phyloP scores from a whole-genome alignment of 23 tunicate species.

The Styela plicata region DNA sequence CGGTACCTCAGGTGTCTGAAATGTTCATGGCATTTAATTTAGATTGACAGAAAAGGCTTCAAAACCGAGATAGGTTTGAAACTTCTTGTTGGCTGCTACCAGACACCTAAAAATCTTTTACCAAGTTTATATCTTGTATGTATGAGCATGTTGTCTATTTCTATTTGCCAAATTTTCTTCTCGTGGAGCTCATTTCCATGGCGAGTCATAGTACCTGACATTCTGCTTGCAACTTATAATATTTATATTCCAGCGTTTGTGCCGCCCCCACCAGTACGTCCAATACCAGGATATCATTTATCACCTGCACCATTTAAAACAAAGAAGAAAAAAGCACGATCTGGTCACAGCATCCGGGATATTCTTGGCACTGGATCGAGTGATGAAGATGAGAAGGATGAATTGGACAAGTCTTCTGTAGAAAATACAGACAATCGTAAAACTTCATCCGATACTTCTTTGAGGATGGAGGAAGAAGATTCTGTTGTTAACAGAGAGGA shows the following conservation, averaged over 20 bases:
- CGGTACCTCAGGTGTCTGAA: too few species aligned
- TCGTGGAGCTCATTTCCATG: too few species aligned
- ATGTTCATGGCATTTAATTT: too few species aligned
- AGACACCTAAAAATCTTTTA: too few species aligned
- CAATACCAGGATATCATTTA: constrained; percentile 19
- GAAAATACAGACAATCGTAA: background rate
- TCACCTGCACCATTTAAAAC: constrained; percentile 17
- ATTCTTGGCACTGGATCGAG: constrained; percentile 66
- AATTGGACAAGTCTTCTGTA: background rate
- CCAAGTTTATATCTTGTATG: too few species aligned
- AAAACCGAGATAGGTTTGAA: too few species aligned
- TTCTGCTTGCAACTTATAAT: too few species aligned
- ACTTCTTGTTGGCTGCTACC: too few species aligned
- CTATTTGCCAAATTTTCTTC: too few species aligned
- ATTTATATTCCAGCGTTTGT: background rate
- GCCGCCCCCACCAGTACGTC: constrained; percentile 1
- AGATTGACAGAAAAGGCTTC: too few species aligned
- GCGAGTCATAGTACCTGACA: too few species aligned
- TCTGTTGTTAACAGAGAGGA: constrained; percentile 31
- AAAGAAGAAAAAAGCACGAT: constrained; percentile 20
- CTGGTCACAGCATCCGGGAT: constrained; percentile 92
- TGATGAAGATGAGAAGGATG: constrained; percentile 39
- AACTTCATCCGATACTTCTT: background rate
- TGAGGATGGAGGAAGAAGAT: background rate
- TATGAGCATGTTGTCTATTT: too few species aligned